Conservation (phyloP, 2,113 vertebrate genomes). For the Riparia riparia region DNA sequence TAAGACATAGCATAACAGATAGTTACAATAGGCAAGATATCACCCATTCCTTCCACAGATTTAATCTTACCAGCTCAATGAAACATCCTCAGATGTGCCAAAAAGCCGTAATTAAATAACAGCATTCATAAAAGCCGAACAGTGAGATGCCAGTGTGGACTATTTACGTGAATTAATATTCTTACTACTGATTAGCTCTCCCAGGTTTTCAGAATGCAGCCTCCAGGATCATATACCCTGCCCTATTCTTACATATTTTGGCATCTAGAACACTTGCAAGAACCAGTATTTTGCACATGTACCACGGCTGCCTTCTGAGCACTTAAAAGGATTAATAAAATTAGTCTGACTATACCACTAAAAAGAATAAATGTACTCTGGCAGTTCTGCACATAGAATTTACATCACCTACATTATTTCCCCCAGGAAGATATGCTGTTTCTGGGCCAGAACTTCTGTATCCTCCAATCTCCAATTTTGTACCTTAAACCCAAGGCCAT, state of each 20-base stretch:
- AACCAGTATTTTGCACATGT: not conserved
- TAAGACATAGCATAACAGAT: not conserved
- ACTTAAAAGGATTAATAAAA: constrained; percentile 18
- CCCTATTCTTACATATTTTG: not conserved
- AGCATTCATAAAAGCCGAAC: not conserved
- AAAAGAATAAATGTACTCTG: not conserved
- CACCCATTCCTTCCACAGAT: not conserved
- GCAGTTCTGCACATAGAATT: not conserved
- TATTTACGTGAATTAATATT: not conserved
- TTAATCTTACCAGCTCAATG: not conserved
- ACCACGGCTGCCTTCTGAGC: not conserved
- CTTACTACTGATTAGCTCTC: not conserved
- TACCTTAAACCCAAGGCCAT: not conserved
- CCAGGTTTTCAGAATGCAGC: not conserved
- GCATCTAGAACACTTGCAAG: not conserved
- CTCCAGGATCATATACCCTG: not conserved
- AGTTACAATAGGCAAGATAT: not conserved
- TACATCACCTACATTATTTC: not conserved
- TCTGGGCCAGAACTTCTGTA: not conserved
- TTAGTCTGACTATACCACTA: not conserved
- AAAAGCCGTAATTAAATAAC: not conserved
- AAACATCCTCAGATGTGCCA: not conserved
- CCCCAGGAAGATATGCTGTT: not conserved
- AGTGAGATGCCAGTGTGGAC: not conserved
- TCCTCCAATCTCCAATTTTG: not conserved